Evolutionary conservation across 2,888 invertebrate species (phyloP).

Genomic region (Gymnosoma rotundatum): DNA sequence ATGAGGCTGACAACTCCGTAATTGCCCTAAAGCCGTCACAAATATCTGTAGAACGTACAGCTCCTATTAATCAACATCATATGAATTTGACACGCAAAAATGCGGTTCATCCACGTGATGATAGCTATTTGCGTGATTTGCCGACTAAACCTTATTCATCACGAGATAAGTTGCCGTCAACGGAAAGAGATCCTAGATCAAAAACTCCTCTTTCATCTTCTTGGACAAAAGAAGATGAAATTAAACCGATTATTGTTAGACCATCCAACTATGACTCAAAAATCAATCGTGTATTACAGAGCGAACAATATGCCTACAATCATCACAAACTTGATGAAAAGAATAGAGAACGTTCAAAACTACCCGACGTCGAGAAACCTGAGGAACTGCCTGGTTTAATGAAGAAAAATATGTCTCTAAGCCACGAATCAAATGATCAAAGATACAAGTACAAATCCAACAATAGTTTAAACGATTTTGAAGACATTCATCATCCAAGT

Average conservation of each 20-base stretch:
- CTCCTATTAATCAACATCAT: constrained; percentile 74
- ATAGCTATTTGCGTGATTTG: constrained; percentile 80
- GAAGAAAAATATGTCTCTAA: constrained; percentile 78
- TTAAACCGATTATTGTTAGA: constrained; percentile 81
- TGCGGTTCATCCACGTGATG: constrained; percentile 80
- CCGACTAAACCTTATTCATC: constrained; percentile 81
- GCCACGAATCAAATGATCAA: constrained; percentile 71
- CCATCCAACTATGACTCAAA: constrained; percentile 81
- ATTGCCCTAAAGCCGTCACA: constrained; percentile 81
- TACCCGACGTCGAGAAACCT: constrained; percentile 79
- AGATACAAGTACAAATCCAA: constrained; percentile 71
- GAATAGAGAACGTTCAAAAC: constrained; percentile 72
- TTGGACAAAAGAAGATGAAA: constrained; percentile 81
- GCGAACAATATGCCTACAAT: constrained; percentile 74
- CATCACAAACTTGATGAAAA: constrained; percentile 64
- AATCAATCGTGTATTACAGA: constrained; percentile 80
- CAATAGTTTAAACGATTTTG: constrained; percentile 75
- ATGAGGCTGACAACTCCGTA: constrained; percentile 81
- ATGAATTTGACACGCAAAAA: constrained; percentile 79
- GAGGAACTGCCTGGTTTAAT: constrained; percentile 79
- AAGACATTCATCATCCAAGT: constrained; percentile 77
- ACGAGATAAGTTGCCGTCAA: constrained; percentile 63
- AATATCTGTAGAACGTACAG: constrained; percentile 76
- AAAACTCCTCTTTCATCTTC: constrained; percentile 72
- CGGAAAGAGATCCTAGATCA: constrained; percentile 62